Percentiles rank a stretch among this genome's conserved stretches.
Evolutionary conservation across 1,140 invertebrate genomes (phyloP).

Genomic region (Lasioglossum baleicum): DNA sequence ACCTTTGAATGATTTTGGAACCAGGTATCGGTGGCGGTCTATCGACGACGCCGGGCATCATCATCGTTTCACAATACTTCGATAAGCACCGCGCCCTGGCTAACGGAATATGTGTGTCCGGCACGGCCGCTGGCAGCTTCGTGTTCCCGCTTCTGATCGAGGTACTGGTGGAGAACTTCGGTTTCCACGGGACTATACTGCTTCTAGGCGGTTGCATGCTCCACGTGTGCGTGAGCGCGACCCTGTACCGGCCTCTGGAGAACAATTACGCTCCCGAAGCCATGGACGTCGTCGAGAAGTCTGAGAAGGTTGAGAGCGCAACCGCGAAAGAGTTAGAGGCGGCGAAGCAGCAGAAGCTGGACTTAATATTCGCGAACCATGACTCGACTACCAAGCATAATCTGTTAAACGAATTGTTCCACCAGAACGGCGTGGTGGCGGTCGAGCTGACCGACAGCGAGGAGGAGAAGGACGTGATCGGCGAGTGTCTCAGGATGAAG

Average conservation of each 20-base stretch:
- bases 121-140: constrained; percentile 89
- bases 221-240: constrained; percentile 87
- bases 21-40: constrained; percentile 88
- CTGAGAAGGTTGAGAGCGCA: constrained; percentile 27
- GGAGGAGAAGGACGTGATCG: constrained; percentile 82
- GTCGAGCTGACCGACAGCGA: constrained; percentile 80
- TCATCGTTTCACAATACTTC: constrained; percentile 90
- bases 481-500: constrained; percentile 80
- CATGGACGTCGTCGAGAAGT: constrained; percentile 62
- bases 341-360: constrained; percentile 78
- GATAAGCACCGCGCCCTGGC: constrained; percentile 88
- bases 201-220: constrained; percentile 89
- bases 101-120: constrained; percentile 89
- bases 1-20: constrained; percentile 26
- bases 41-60: constrained; percentile 88
- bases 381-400: constrained; percentile 78
- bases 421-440: constrained; percentile 75
- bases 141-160: constrained; percentile 88
- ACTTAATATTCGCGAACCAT: constrained; percentile 80
- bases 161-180: constrained; percentile 83
- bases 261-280: constrained; percentile 79
- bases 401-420: constrained; percentile 81
- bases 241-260: constrained; percentile 84
- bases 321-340: constrained; percentile 54
- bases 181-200: constrained; percentile 86